Percentiles rank a stretch among this genome's conserved stretches.
These are phyloP conservation scores for Rhabdornis inornatus DNA, from an alignment of 2,113 vertebrate genomes.

Conservation along the genomic window DNA sequence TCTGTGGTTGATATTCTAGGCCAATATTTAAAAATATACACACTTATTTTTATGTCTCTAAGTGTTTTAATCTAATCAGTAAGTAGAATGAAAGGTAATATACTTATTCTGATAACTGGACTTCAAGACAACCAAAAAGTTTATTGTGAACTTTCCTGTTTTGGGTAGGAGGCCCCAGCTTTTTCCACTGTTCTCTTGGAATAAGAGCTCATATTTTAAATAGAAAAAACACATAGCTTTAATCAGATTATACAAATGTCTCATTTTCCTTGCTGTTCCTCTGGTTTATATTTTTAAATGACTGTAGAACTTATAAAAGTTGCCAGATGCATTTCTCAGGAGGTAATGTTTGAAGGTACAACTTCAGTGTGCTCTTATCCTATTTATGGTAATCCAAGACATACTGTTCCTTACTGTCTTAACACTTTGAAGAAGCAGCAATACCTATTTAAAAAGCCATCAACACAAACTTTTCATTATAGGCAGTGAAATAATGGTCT, in stretches of 20 bases:
- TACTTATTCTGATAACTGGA: background rate
- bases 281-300: background rate
- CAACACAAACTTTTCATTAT: background rate
- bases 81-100: background rate
- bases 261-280: background rate
- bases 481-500: background rate
- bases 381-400: background rate
- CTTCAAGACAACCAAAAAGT: background rate
- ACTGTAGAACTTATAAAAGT: background rate
- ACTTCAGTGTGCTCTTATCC: background rate
- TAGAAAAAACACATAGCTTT: background rate
- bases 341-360: background rate
- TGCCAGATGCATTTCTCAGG: background rate
- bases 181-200: background rate
- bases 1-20: background rate
- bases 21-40: background rate
- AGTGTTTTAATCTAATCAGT: background rate
- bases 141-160: background rate
- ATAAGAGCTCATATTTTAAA: background rate
- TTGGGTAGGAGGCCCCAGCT: background rate
- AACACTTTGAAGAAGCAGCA: background rate
- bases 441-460: background rate
- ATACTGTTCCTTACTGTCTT: background rate
- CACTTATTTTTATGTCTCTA: background rate
- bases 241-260: background rate